These are phyloP conservation scores for Medauroidea extradentata DNA, from an alignment of 1,140 invertebrate species.

Conservation along the genomic window DNA sequence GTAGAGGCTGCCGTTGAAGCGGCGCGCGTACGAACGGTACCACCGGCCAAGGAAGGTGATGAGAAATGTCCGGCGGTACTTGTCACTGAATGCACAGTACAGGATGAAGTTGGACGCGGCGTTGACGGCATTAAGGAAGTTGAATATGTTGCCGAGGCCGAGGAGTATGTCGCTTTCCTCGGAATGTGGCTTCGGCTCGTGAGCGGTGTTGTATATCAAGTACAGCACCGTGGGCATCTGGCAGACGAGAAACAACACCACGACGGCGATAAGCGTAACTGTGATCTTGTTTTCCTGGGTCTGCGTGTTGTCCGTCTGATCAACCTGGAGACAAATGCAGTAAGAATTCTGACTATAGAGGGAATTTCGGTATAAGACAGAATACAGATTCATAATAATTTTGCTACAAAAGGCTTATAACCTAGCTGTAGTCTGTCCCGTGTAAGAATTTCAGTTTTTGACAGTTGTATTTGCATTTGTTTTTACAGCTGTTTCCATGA, in stretches of 20 bases:
- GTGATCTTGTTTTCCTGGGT: constrained; percentile 68
- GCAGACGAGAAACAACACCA: constrained; percentile 68
- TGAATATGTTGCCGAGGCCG: constrained; percentile 66
- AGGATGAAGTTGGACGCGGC: constrained; percentile 70
- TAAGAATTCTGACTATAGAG: neutral
- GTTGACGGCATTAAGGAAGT: constrained; percentile 65
- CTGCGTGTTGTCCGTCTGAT: constrained; percentile 29
- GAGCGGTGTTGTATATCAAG: constrained; percentile 49
- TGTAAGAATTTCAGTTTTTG: too few relatives aligned
- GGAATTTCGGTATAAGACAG: neutral
- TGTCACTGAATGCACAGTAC: constrained; percentile 71
- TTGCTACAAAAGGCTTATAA: neutral
- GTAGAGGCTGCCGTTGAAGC: neutral
- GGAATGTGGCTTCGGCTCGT: constrained; percentile 32
- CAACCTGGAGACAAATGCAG: constrained; percentile 1
- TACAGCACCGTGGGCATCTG: constrained; percentile 61
- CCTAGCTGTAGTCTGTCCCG: neutral
- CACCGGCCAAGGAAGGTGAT: constrained; percentile 55
- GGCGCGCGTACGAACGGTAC: neutral
- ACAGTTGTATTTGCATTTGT: too few relatives aligned
- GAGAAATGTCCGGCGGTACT: constrained; percentile 67
- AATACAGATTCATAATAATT: neutral
- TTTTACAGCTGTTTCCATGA: too few relatives aligned
- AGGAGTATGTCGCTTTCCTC: constrained; percentile 39
- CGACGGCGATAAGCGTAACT: constrained; percentile 68